Evolutionary conservation across 2,113 vertebrate genomes (phyloP), one percentile per base, ranked within the genome.

Genomic region (Tonatia bakeri): DNA sequence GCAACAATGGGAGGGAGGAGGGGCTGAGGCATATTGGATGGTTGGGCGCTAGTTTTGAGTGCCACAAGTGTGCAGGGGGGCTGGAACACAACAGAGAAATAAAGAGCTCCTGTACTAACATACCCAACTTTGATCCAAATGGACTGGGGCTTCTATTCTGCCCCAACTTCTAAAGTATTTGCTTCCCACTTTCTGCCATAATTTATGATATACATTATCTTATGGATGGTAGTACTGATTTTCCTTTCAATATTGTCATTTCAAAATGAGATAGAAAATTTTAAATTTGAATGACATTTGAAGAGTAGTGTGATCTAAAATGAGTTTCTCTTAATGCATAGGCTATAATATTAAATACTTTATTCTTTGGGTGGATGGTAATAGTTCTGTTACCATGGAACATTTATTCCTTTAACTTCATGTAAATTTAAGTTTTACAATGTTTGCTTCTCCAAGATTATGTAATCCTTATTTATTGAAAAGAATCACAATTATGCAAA

Each of bases 401-500:
- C 83, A 93, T 95, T 98, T 98, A 97, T 98, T 98, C 92, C 94
- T 98, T 98, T 98, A 98, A 98, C 98, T 98, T 98, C 96, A 97
- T 97, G 95, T 98, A 98, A 98, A 98, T 98, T 98, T 98, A 97
- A 97, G 97, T 98, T 98, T 98, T 98, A 98, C 98, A 97, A 98
- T 98, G 97, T 98, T 98, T 98, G 97, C 98, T 98, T 98, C 97
- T 96, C 96, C 89, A 94, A 98, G 97, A 98, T 98, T 98, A 98
- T 98, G 96, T 98, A 98, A 98, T 98, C 97, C 97, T 40, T 97
- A 98, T 96, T 98, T 90, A 94, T 98, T 98, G 97, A 98, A 98
- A 98, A 98, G 95, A 98, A 98, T 98, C 97, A 98, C 94, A 98
- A 97, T 98, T 98, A 98, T 98, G 98, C 96, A 98, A 98, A 98